These are phyloP conservation scores for Notothenia rossii DNA, from an alignment of 2,113 vertebrate genomes.

Conservation along the genomic window DNA sequence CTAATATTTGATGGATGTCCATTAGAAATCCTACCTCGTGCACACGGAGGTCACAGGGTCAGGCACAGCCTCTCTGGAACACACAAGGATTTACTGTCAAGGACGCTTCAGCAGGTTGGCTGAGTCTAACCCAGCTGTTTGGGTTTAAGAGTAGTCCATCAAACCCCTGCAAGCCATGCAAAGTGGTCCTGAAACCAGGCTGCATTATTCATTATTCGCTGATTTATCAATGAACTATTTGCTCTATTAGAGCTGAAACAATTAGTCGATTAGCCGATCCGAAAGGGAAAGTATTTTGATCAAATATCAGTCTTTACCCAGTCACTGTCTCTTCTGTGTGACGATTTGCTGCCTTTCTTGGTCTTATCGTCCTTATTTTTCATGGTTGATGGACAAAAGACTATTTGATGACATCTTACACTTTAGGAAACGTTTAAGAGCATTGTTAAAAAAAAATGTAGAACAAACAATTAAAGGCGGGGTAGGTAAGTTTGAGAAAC, in stretches of 20 bases:
- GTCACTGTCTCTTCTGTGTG: background rate
- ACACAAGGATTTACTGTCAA: slow-evolving; percentile 21
- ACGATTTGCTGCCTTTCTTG: background rate
- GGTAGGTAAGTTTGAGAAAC: no score
- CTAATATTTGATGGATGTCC: background rate
- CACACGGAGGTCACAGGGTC: slow-evolving; percentile 21
- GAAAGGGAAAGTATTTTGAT: background rate
- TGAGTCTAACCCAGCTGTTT: slow-evolving; percentile 31
- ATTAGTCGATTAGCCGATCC: no score
- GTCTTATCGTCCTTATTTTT: no score
- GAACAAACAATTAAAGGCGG: no score
- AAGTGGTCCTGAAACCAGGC: no score
- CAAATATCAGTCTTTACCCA: background rate
- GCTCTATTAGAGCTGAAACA: background rate
- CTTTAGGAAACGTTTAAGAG: no score
- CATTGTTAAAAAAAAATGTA: no score
- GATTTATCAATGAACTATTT: background rate
- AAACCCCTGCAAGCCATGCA: background rate
- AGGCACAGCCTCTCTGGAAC: background rate
- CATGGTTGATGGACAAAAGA: no score
- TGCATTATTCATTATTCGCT: background rate
- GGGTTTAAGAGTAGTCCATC: background rate
- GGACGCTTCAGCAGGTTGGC: background rate
- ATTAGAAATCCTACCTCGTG: background rate
- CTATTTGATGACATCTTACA: no score